Evolutionary conservation across 2,113 vertebrate genomes (phyloP), one percentile per base, ranked within the genome.

Genomic region (Epinephelus cyanopodus): DNA sequence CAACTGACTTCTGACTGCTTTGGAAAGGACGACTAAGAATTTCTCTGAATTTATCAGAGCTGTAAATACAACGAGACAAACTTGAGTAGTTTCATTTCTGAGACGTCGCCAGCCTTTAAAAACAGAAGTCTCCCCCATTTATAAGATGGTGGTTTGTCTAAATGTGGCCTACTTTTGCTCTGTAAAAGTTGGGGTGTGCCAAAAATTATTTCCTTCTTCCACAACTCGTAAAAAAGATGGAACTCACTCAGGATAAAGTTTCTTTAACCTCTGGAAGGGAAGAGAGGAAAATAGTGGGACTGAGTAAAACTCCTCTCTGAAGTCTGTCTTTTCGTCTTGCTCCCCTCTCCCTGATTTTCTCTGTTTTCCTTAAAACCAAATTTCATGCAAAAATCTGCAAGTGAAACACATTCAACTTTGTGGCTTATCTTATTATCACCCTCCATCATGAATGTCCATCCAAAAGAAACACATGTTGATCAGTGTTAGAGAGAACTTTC

Each of bases 201-300:
- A 93, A 83, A 81, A 93, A 84, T 80, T 15, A 84, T 91, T 93
- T 92, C 86, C 89, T 84, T 91, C 90, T 82, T 94, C 81, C 88
- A 76, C 68, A 76, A 80, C 82, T 92, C 79, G 1, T 93, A 91
- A 92, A 89, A 85, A 69, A 70, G 64, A 86, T 85, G 77, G 70
- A 83, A 71, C 54, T 74, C 65, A 45, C 65, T 88, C 79, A 83
- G 79, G 74, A 87, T 87, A 45, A 68, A 82, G 88, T 89, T 93
- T 90, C 72, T 93, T 73, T 81, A 90, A 85, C 88, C 62, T 90
- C 89, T 91, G 90, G 90, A 93, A 83, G 45, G 33, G 69, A 62
- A 77, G 42, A 87, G 62, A 88, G 89, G 92, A 83, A 92, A 87
- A 86, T 77, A 88, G 69, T 89, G 87, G 80, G 76, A 79, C 72